Percentiles rank a stretch among this genome's conserved stretches.
Evolutionary conservation across 1,140 invertebrate genomes (phyloP).

Genomic region (Trichoplusia ni): DNA sequence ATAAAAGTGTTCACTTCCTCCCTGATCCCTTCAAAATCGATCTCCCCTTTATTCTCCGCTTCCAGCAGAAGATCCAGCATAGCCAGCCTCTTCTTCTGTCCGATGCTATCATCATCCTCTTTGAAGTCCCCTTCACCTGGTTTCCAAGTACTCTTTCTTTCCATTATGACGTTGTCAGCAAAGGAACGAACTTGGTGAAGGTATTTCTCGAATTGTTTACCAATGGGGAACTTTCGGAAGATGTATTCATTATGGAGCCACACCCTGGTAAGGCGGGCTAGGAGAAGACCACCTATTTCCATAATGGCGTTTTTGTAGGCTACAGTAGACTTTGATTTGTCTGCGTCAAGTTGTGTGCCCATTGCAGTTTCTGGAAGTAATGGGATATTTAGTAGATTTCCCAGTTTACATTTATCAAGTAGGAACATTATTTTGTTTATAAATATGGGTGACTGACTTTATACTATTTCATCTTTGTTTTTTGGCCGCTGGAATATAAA

Average conservation of each 20-base stretch:
- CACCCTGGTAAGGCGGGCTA: slow-evolving; percentile 45
- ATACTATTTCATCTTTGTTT: too few species aligned
- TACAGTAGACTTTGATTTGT: slow-evolving; percentile 83
- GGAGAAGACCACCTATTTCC: slow-evolving; percentile 43
- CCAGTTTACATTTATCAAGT: too few species aligned
- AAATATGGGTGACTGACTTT: too few species aligned
- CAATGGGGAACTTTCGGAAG: slow-evolving; percentile 80
- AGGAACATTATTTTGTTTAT: too few species aligned
- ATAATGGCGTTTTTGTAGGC: slow-evolving; percentile 55
- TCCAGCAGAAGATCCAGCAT: slow-evolving; percentile 82
- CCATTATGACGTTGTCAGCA: slow-evolving; percentile 81
- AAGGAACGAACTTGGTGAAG: slow-evolving; percentile 85
- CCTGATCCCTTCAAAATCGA: slow-evolving; percentile 86
- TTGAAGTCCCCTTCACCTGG: slow-evolving; percentile 25
- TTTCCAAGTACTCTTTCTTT: slow-evolving; percentile 53
- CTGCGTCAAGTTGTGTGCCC: slow-evolving; percentile 85
- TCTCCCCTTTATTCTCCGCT: slow-evolving; percentile 80
- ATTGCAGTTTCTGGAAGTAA: slow-evolving; percentile 85
- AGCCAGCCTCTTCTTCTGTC: slow-evolving; percentile 55
- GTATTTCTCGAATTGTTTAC: slow-evolving; percentile 81
- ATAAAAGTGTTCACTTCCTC: slow-evolving; percentile 94
- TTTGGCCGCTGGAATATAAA: too few species aligned
- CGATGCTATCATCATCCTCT: slow-evolving; percentile 16
- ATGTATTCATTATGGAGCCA: slow-evolving; percentile 84
- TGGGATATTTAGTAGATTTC: not conserved